Conservation (phyloP, 35 echinoderm and acorn worm species). For the Diadema setosum region DNA sequence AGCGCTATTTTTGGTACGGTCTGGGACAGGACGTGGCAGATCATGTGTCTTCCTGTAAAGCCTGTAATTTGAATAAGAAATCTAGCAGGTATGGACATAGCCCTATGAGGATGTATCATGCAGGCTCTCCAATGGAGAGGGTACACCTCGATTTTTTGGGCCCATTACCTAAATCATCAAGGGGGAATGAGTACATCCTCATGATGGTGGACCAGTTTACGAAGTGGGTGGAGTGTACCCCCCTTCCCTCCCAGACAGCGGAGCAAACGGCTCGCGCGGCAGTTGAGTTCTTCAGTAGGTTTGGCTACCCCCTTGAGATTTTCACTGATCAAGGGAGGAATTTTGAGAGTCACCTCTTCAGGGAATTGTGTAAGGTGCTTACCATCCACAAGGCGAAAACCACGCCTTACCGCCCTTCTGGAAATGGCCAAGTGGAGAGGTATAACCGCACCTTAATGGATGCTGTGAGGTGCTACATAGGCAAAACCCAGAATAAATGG, state of each 20-base stretch:
- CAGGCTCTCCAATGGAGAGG: too few relatives aligned
- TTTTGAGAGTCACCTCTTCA: background rate
- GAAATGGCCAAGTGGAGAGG: background rate
- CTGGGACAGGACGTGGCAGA: background rate
- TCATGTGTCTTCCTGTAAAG: background rate
- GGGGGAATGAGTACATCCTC: too few relatives aligned
- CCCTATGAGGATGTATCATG: background rate
- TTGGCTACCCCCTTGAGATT: background rate
- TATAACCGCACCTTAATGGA: background rate
- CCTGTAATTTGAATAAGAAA: background rate
- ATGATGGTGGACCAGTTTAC: too few relatives aligned
- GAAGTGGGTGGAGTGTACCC: conserved; percentile 16
- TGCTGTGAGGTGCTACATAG: conserved; percentile 8
- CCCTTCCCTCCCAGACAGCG: conserved; percentile 8
- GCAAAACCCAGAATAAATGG: conserved; percentile 1
- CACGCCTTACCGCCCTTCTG: background rate
- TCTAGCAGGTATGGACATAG: background rate
- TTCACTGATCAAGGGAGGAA: background rate
- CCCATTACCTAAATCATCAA: too few relatives aligned
- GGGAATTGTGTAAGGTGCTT: background rate
- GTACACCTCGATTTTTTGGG: too few relatives aligned
- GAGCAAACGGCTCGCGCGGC: background rate
- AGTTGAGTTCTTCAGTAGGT: background rate
- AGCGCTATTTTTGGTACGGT: too few relatives aligned
- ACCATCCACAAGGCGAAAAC: background rate